Evolutionary conservation across 2,797 vertebrate genomes (phyloP).

Genomic region (Crocodylus rhombifer): DNA sequence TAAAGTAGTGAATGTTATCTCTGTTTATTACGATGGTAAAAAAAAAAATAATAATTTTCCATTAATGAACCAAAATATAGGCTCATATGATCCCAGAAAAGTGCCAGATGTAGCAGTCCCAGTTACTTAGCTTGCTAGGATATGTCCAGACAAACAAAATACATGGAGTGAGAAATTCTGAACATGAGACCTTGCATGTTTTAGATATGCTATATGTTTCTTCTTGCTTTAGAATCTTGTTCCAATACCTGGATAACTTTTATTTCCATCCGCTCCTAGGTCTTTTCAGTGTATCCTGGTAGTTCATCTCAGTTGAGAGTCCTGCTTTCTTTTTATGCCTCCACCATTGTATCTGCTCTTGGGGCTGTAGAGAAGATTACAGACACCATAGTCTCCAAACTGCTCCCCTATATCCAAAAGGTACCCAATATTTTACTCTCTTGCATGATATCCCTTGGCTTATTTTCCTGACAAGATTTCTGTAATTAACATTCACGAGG

Average conservation of each 20-base stretch:
- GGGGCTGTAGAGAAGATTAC: conserved; percentile 84
- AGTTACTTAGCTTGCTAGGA: background rate
- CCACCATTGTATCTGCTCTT: conserved; percentile 89
- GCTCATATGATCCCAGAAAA: background rate
- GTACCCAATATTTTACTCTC: conserved; percentile 71
- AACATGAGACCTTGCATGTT: background rate
- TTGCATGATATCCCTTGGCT: background rate
- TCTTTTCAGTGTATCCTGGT: conserved; percentile 80
- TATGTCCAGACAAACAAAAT: background rate
- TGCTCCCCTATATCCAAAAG: conserved; percentile 95
- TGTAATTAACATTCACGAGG: background rate
- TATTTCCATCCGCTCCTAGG: conserved; percentile 76
- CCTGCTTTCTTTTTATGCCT: conserved; percentile 93
- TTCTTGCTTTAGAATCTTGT: background rate
- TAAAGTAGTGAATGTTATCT: background rate
- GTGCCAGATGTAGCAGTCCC: background rate
- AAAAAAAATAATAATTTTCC: background rate
- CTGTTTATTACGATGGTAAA: background rate
- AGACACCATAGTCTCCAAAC: conserved; percentile 86
- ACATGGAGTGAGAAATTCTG: background rate
- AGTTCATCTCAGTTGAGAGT: conserved; percentile 89
- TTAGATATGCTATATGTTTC: background rate
- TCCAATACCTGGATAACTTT: background rate
- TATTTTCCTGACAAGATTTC: fast-evolving
- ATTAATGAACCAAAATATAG: background rate